phyloP scores from a whole-genome alignment of 2,797 vertebrate genomes.

The Lithobates pipiens region DNA sequence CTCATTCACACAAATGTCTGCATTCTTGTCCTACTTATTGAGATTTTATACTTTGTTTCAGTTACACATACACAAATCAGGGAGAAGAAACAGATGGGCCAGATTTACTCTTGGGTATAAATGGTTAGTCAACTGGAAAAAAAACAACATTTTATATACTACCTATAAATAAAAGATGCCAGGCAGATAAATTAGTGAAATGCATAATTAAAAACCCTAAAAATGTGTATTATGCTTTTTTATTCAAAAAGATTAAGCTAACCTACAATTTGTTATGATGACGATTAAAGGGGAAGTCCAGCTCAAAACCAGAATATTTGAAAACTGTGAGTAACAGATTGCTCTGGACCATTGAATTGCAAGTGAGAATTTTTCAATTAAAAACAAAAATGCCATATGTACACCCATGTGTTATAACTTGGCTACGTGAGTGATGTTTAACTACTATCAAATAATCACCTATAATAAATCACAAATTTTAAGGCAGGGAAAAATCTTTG shows the following conservation, averaged over 20 bases:
- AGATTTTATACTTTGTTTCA: constrained; percentile 29
- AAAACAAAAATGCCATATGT: no score
- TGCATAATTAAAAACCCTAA: constrained; percentile 40
- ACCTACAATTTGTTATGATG: neutral
- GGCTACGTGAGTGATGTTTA: no score
- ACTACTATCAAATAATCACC: no score
- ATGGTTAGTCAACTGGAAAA: constrained; percentile 43
- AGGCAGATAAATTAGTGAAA: constrained; percentile 25
- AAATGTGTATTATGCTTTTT: neutral
- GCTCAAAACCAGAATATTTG: no score
- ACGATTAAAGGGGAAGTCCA: neutral
- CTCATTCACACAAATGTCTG: neutral
- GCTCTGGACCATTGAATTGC: no score
- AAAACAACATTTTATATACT: constrained; percentile 30
- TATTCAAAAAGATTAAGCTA: neutral
- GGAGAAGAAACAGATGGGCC: constrained; percentile 41
- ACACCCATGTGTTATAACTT: no score
- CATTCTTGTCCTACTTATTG: constrained; percentile 38
- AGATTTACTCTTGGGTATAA: constrained; percentile 46
- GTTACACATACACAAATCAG: constrained; percentile 19
- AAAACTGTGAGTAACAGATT: no score
- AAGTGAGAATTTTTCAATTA: no score
- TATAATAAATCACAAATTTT: no score
- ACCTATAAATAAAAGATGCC: constrained; percentile 34
- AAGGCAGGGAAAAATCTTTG: no score